Evolutionary conservation across 1,140 invertebrate species (phyloP).

Genomic region (Tetragonula clypearis): DNA sequence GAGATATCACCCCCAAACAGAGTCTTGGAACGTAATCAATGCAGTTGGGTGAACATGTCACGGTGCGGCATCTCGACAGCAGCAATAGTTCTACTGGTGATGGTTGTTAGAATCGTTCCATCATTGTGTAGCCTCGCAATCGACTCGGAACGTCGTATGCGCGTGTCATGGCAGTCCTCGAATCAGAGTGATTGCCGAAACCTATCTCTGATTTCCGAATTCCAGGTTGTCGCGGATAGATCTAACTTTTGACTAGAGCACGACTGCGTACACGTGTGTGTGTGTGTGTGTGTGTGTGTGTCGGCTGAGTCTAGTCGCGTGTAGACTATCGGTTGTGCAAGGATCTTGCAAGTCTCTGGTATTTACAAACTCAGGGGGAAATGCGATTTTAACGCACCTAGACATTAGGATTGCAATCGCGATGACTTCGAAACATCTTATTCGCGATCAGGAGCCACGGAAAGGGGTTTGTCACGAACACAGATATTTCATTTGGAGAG

Average conservation of each 20-base stretch:
- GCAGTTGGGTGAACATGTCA: slow-evolving; percentile 60
- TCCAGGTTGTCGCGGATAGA: slow-evolving; percentile 16
- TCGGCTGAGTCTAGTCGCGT: neutral
- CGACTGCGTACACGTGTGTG: neutral
- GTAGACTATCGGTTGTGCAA: neutral
- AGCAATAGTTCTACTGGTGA: neutral
- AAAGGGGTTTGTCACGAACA: neutral
- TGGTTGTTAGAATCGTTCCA: slow-evolving; percentile 40
- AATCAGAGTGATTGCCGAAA: slow-evolving; percentile 62
- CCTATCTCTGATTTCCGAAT: slow-evolving; percentile 64
- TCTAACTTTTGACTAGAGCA: slow-evolving; percentile 52
- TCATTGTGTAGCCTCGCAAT: slow-evolving; percentile 47
- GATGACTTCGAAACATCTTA: slow-evolving; percentile 31
- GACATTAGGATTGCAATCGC: neutral
- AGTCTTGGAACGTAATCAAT: slow-evolving; percentile 65
- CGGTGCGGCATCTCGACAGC: slow-evolving; percentile 30
- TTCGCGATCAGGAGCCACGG: slow-evolving; percentile 28
- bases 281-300: too few species aligned
- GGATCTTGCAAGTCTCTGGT: neutral
- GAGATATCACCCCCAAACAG: slow-evolving; percentile 56
- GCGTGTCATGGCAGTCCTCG: slow-evolving; percentile 29
- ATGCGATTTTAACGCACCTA: slow-evolving; percentile 1
- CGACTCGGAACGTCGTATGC: slow-evolving; percentile 42
- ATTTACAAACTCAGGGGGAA: neutral
- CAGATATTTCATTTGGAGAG: too few species aligned